phyloP scores from a whole-genome alignment of 2,113 vertebrate genomes.

The Alethe diademata region DNA sequence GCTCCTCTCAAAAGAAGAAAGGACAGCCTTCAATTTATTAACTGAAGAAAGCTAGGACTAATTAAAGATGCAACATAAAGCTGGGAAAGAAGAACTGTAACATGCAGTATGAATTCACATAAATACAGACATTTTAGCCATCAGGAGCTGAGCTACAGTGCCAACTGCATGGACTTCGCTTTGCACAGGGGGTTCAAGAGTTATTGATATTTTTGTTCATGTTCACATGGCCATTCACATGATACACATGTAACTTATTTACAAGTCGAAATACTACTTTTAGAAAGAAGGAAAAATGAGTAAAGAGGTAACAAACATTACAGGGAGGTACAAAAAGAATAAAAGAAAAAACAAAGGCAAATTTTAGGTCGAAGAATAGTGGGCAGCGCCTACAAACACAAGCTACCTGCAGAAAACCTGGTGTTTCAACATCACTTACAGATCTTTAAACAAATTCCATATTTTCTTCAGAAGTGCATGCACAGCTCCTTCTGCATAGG shows the following conservation, averaged over 20 bases:
- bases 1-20: neutral
- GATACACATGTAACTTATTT: neutral
- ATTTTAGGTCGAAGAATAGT: neutral
- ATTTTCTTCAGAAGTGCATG: neutral
- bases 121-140: slow-evolving; percentile 15
- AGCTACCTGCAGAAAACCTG: neutral
- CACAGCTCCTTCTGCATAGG: neutral
- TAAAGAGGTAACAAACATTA: neutral
- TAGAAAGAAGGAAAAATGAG: neutral
- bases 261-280: neutral
- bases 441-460: neutral
- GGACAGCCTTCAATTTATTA: neutral
- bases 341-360: neutral
- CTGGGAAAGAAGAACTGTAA: slow-evolving; percentile 6
- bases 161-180: neutral
- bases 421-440: neutral
- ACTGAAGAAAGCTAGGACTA: neutral
- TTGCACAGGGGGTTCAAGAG: neutral
- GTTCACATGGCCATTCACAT: neutral
- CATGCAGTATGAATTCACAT: neutral
- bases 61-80: neutral
- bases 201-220: neutral
- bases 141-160: neutral
- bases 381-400: neutral
- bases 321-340: neutral